Percentiles rank a stretch among this genome's conserved stretches.
Conservation (phyloP, 2,888 invertebrate genomes). For the Cheilosia urbana region DNA sequence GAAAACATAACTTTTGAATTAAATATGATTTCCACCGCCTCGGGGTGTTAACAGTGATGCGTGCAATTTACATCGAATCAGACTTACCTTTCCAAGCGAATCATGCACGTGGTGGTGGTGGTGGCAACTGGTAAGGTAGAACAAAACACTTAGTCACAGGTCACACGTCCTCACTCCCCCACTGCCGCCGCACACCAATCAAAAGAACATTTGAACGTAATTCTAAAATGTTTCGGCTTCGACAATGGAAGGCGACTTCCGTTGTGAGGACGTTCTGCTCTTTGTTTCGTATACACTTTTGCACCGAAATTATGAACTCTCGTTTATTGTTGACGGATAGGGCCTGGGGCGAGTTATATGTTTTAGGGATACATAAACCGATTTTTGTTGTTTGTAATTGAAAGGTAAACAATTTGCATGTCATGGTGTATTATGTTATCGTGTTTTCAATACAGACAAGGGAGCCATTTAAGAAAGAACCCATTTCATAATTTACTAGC, state of each 20-base stretch:
- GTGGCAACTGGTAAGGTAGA: constrained; percentile 18
- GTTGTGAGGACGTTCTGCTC: neutral
- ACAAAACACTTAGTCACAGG: constrained; percentile 37
- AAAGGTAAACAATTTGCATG: neutral
- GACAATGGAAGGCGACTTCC: neutral
- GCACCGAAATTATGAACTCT: neutral
- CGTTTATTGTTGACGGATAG: neutral
- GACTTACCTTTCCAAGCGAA: constrained; percentile 17
- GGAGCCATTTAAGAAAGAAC: neutral
- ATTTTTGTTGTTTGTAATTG: neutral
- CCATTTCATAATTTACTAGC: constrained; percentile 33
- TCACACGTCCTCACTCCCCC: constrained; percentile 21
- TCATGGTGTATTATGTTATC: neutral
- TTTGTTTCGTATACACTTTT: constrained; percentile 4
- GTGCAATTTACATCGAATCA: constrained; percentile 54
- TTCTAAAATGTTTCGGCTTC: constrained; percentile 11
- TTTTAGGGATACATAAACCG: neutral
- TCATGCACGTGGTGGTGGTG: neutral
- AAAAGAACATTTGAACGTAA: constrained; percentile 40
- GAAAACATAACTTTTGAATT: constrained; percentile 71
- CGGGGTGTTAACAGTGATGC: constrained; percentile 42
- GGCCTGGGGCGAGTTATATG: neutral
- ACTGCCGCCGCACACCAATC: constrained; percentile 18
- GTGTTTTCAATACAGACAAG: neutral
- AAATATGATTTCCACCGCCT: constrained; percentile 60